These are phyloP conservation scores for Smittia sp. DNA, from an alignment of 2,888 invertebrate genomes.

Conservation along the genomic window DNA sequence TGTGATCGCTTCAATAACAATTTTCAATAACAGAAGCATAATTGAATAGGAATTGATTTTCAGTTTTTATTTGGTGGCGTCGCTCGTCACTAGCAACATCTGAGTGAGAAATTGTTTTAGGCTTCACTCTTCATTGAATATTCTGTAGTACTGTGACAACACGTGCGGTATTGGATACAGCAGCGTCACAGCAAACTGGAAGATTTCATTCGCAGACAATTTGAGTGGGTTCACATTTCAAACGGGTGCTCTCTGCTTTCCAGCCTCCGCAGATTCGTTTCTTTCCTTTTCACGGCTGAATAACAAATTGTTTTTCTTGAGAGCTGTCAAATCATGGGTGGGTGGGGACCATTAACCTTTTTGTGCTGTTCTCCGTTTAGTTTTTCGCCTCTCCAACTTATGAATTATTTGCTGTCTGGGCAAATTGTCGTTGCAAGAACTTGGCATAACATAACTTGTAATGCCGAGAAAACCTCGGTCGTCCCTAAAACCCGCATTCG, in stretches of 20 bases:
- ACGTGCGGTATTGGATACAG: too few relatives aligned
- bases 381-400: background rate
- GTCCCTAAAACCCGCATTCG: too few relatives aligned
- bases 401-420: too few relatives aligned
- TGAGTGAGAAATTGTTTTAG: background rate
- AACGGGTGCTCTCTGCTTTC: too few relatives aligned
- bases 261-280: too few relatives aligned
- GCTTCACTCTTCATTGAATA: background rate
- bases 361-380: background rate
- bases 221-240: too few relatives aligned
- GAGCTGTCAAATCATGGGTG: background rate
- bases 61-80: background rate
- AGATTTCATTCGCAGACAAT: too few relatives aligned
- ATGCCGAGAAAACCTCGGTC: too few relatives aligned
- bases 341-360: background rate
- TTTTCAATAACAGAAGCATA: background rate
- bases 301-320: constrained; percentile 5
- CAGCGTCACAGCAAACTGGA: too few relatives aligned
- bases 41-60: constrained; percentile 6
- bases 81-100: background rate
- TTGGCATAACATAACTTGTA: too few relatives aligned
- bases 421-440: too few relatives aligned
- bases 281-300: background rate
- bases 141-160: constrained; percentile 1
- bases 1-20: background rate